These are phyloP conservation scores for Syngnathus acus DNA, from an alignment of 2,797 vertebrate species.

Conservation along the genomic window DNA sequence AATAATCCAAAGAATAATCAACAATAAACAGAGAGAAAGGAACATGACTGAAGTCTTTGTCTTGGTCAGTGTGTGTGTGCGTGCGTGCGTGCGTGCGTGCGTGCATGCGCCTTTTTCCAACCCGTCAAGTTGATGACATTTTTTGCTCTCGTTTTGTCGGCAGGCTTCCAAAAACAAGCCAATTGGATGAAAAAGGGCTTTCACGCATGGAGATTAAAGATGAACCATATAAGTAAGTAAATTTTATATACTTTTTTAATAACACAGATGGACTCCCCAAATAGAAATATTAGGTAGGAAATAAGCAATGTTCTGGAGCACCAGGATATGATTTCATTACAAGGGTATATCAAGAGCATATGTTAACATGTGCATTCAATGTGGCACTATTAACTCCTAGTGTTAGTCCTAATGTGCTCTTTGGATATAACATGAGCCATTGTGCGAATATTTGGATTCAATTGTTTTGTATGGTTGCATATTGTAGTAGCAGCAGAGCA, in stretches of 20 bases:
- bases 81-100: too few relatives aligned
- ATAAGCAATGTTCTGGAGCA: background rate
- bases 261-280: background rate
- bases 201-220: background rate
- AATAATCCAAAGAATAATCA: too few relatives aligned
- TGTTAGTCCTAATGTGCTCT: background rate
- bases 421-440: background rate
- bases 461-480: slow-evolving; percentile 1
- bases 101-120: background rate
- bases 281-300: background rate
- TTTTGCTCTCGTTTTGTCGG: background rate
- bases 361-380: background rate
- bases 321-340: background rate
- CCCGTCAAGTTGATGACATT: background rate
- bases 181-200: background rate
- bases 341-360: background rate
- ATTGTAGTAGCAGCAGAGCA: background rate
- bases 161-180: background rate
- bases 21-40: too few relatives aligned
- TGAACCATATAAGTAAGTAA: background rate
- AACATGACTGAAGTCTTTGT: too few relatives aligned
- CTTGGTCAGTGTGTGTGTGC: too few relatives aligned
- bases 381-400: background rate
- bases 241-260: background rate
- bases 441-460: background rate